Percentiles rank a stretch among this genome's conserved stretches.
These are phyloP conservation scores for Pedetes capensis DNA, from an alignment of 2,113 vertebrate genomes.

Conservation along the genomic window DNA sequence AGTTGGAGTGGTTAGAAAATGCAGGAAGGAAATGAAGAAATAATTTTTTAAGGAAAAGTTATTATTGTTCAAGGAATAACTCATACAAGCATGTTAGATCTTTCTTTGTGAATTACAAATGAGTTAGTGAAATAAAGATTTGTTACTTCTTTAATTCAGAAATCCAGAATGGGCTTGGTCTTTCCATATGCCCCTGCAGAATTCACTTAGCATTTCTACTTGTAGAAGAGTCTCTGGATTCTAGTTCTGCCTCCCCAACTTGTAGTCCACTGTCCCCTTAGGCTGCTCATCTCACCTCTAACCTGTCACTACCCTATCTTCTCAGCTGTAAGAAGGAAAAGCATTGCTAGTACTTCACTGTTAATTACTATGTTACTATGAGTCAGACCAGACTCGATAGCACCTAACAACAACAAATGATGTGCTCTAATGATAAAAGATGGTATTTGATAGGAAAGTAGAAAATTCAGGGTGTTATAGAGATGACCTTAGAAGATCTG, in stretches of 20 bases:
- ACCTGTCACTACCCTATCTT: not conserved
- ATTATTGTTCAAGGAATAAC: not conserved
- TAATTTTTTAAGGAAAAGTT: not conserved
- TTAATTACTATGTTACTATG: not conserved
- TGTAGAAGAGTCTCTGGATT: not conserved
- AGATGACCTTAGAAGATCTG: not conserved
- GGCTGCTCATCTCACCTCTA: not conserved
- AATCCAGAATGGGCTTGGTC: not conserved
- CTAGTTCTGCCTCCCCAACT: not conserved
- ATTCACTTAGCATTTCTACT: not conserved
- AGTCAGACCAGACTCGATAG: too few species aligned
- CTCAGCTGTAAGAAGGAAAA: not conserved
- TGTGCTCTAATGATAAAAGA: not conserved
- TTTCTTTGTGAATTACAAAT: not conserved
- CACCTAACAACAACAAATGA: too few species aligned
- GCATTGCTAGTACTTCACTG: not conserved
- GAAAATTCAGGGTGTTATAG: not conserved
- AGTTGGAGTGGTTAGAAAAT: not conserved
- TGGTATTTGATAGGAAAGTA: not conserved
- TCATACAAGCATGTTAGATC: not conserved
- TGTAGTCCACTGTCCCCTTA: accelerated
- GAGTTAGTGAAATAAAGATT: not conserved
- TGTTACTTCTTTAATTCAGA: not conserved
- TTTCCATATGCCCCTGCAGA: not conserved
- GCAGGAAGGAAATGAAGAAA: not conserved